Conservation (phyloP, 2,113 vertebrate genomes). For the Cinclus cinclus region DNA sequence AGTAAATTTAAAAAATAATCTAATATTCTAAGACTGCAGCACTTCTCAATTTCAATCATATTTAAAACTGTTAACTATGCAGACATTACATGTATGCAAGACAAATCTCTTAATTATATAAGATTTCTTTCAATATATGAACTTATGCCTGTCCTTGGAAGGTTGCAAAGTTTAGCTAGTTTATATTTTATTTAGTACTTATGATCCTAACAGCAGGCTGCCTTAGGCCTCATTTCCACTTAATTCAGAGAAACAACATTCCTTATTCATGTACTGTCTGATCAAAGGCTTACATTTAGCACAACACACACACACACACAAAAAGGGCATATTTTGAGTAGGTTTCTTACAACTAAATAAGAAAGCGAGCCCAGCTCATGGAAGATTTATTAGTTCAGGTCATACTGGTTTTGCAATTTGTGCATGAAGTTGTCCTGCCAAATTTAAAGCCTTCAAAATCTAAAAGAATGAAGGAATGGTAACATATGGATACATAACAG, state of each 20-base stretch:
- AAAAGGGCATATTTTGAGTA: slow-evolving; percentile 17
- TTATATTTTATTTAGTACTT: slow-evolving; percentile 65
- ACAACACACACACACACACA: slow-evolving; percentile 25
- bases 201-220: slow-evolving; percentile 26
- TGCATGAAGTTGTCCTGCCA: not conserved
- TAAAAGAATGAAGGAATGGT: not conserved
- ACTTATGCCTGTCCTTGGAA: not conserved
- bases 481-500: not conserved
- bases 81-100: not conserved
- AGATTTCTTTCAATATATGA: not conserved
- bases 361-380: slow-evolving; percentile 5
- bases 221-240: slow-evolving; percentile 61
- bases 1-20: not conserved
- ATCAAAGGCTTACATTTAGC: slow-evolving; percentile 69
- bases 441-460: not conserved
- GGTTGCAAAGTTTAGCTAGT: slow-evolving; percentile 8
- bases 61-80: not conserved
- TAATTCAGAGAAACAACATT: slow-evolving; percentile 68
- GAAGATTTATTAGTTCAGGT: slow-evolving; percentile 53
- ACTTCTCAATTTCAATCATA: not conserved
- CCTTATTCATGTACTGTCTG: slow-evolving; percentile 61
- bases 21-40: not conserved
- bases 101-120: not conserved
- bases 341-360: slow-evolving; percentile 31
- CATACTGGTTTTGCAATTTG: slow-evolving; percentile 34